Base-by-base conservation (phyloP, 2,888 invertebrate species). In the Pandemis corylana region DNA sequence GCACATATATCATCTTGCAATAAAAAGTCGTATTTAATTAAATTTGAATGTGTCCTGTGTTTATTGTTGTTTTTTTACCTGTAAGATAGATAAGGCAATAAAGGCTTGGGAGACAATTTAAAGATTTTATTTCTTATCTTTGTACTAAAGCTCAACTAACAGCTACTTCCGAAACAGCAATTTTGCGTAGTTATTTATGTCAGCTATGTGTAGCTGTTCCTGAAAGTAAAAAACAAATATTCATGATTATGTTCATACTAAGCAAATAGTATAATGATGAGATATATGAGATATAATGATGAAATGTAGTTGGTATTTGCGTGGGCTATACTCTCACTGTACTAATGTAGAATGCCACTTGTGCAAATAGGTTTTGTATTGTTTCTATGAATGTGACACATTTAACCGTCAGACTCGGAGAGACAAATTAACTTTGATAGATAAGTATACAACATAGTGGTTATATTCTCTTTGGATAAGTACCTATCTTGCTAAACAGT, bases 131-230 rank as follows among this genome's bases (percentile, higher is more conserved):
- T 64, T 12, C 3, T 42, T 20, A 59, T 28, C 9, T 10, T 64
- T 15, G 7, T 65, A 71, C 7, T 74, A 76, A n/a, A 63, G 15
- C n/a, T 46, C 20, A 59, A 70, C 10, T 63, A 71, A 6, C 2
- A 68, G 28, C 64, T 80, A 79, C 69, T 84, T 83, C 72, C 78
- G 76, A 82, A 86, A 91, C 73, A 91, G 78, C 46, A 87, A 87
- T 75, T 94, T 89, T 78, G 96, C 95, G 88, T 97, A 96, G 56
- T 88, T 83, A 75, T 95, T 94, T 78, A 97, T 89, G 84, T 96
- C 96, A 28, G 95, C 94, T 13, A 97, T 91, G 84, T 97, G 97
- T 41, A 97, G 94, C 89, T 96, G 95, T 90, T 97, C 97, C 95
- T 96, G 94, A 79, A 95, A 95, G 6, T 20, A 69, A 41, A 49